phyloP scores from a whole-genome alignment of 2,888 invertebrate genomes.

The Gibbula magus region DNA sequence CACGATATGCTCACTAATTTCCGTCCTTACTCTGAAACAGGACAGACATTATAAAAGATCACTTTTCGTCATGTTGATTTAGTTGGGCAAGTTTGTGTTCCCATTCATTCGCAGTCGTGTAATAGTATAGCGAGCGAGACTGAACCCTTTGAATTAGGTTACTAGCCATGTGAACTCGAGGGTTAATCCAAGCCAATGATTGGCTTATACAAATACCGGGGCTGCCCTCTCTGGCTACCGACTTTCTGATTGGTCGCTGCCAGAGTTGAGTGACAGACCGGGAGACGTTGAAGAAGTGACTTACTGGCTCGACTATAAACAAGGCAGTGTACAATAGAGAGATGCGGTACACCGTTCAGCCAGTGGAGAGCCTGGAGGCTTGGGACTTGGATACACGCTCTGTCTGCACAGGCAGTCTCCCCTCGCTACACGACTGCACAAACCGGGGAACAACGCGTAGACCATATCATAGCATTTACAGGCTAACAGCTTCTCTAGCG shows the following conservation, averaged over 20 bases:
- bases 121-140: constrained; percentile 14
- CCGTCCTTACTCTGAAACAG: neutral
- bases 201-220: neutral
- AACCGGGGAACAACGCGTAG: neutral
- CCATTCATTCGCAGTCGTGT: constrained; percentile 20
- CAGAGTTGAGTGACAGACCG: neutral
- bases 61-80: constrained; percentile 22
- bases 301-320: constrained; percentile 21
- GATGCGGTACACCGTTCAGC: neutral
- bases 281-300: constrained; percentile 18
- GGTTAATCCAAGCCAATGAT: constrained; percentile 15
- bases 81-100: constrained; percentile 7
- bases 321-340: constrained; percentile 4
- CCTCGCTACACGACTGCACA: neutral
- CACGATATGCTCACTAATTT: neutral
- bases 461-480: no score
- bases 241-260: constrained; percentile 12
- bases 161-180: constrained; percentile 14
- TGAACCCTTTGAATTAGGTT: constrained; percentile 18
- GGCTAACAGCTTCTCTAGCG: no score
- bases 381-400: neutral
- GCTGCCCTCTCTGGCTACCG: neutral
- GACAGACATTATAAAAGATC: constrained; percentile 22
- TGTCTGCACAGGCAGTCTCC: neutral
- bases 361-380: neutral